A percentile compares a stretch with the other conserved stretches of the same genome.
Evolutionary conservation across 1,140 invertebrate species (phyloP).

Genomic region (Saxidomus purpurata): DNA sequence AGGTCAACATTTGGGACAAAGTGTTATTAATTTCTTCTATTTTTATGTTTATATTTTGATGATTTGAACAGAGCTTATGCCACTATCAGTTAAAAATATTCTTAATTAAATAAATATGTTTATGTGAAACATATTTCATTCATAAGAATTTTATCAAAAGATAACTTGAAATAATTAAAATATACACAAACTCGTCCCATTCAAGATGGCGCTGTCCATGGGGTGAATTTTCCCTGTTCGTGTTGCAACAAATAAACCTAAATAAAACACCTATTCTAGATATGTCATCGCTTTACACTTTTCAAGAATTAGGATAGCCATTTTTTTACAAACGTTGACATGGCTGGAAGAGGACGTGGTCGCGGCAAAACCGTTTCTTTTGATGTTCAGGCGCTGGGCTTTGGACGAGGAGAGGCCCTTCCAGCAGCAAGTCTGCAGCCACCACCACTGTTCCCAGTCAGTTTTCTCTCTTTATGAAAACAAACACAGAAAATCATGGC

Average conservation of each 20-base stretch:
- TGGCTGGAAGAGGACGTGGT: constrained; percentile 87
- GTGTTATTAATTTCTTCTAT: no score
- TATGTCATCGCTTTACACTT: neutral
- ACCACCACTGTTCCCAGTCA: constrained; percentile 90
- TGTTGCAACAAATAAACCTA: neutral
- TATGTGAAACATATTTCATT: no score
- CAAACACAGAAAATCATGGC: no score
- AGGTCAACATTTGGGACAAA: no score
- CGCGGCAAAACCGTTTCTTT: constrained; percentile 88
- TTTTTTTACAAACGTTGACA: constrained; percentile 13
- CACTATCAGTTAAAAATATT: no score
- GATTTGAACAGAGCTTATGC: no score
- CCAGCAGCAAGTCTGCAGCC: constrained; percentile 89
- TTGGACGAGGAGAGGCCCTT: constrained; percentile 89
- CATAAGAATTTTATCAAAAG: no score
- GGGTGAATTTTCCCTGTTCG: neutral
- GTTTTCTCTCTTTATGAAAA: constrained; percentile 19
- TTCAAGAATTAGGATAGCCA: neutral
- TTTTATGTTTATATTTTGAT: no score
- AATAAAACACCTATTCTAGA: neutral
- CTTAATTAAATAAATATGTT: no score
- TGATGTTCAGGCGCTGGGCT: constrained; percentile 89
- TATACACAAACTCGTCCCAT: no score
- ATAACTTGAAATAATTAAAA: no score
- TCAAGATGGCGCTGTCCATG: constrained; percentile 65